These are phyloP conservation scores for Pimephales promelas DNA, from an alignment of 2,113 vertebrate species.

Conservation along the genomic window DNA sequence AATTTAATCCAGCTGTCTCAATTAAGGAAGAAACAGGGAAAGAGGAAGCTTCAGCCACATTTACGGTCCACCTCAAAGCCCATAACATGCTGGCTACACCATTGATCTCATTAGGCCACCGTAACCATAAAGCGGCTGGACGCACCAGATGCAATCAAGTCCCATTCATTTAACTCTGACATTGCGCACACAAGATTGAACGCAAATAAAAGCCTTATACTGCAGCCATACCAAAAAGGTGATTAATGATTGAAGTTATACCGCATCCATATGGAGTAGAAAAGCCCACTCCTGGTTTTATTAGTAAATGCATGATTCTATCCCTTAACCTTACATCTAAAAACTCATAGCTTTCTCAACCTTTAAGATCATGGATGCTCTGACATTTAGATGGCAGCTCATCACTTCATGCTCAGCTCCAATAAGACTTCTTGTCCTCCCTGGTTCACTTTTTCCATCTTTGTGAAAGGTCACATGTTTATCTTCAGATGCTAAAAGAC, in stretches of 20 bases:
- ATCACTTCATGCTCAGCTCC: neutral
- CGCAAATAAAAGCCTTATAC: slow-evolving; percentile 48
- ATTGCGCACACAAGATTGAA: slow-evolving; percentile 39
- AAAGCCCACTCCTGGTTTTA: slow-evolving; percentile 31
- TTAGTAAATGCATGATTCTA: slow-evolving; percentile 27
- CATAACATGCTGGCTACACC: slow-evolving; percentile 50
- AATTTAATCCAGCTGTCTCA: slow-evolving; percentile 57
- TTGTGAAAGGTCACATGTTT: neutral
- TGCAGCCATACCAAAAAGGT: slow-evolving; percentile 17
- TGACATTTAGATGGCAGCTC: slow-evolving; percentile 12
- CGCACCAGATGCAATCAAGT: slow-evolving; percentile 52
- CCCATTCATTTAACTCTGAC: slow-evolving; percentile 54
- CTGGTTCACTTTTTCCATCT: neutral
- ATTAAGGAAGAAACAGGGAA: slow-evolving; percentile 52
- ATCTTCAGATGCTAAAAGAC: neutral
- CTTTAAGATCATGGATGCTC: slow-evolving; percentile 4
- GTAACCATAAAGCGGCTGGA: slow-evolving; percentile 60
- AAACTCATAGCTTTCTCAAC: neutral
- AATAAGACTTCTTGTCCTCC: neutral
- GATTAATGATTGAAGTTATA: slow-evolving; percentile 9
- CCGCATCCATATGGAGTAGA: slow-evolving; percentile 4
- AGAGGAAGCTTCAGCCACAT: slow-evolving; percentile 59
- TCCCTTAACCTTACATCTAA: neutral
- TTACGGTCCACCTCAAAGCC: slow-evolving; percentile 60
- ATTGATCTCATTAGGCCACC: slow-evolving; percentile 61